Evolutionary conservation across 2,113 vertebrate species (phyloP).

Genomic region (Notothenia coriiceps): DNA sequence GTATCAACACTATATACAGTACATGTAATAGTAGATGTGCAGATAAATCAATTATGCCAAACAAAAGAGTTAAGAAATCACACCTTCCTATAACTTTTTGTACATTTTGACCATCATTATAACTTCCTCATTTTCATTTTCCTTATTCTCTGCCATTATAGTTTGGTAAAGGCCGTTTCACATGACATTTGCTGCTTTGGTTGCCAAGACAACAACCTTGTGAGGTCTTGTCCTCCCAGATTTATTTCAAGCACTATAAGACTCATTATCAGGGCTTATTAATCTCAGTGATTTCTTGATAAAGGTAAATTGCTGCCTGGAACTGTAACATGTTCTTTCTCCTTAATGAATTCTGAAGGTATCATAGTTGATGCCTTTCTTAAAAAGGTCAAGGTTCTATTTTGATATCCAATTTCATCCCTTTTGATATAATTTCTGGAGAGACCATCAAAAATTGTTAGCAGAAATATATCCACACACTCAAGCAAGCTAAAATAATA

Average conservation of each 20-base stretch:
- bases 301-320: neutral
- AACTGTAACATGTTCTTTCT: constrained; percentile 13
- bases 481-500: too few relatives aligned
- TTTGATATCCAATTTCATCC: constrained; percentile 9
- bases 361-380: neutral
- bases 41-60: neutral
- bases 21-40: neutral
- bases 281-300: constrained; percentile 3
- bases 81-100: too few relatives aligned
- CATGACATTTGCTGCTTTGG: constrained; percentile 25
- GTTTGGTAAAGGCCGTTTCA: neutral
- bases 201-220: constrained; percentile 53
- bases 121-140: neutral
- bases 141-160: neutral
- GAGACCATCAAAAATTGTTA: too few relatives aligned
- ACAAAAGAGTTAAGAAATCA: neutral
- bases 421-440: too few relatives aligned
- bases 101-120: neutral
- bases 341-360: constrained; percentile 8
- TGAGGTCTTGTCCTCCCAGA: constrained; percentile 10
- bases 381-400: constrained; percentile 16
- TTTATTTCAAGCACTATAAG: constrained; percentile 36
- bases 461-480: too few relatives aligned
- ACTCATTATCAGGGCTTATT: constrained; percentile 11
- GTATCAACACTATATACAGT: neutral